Evolutionary conservation across 2,113 vertebrate genomes (phyloP).

Genomic region (Hemiprocne comata): DNA sequence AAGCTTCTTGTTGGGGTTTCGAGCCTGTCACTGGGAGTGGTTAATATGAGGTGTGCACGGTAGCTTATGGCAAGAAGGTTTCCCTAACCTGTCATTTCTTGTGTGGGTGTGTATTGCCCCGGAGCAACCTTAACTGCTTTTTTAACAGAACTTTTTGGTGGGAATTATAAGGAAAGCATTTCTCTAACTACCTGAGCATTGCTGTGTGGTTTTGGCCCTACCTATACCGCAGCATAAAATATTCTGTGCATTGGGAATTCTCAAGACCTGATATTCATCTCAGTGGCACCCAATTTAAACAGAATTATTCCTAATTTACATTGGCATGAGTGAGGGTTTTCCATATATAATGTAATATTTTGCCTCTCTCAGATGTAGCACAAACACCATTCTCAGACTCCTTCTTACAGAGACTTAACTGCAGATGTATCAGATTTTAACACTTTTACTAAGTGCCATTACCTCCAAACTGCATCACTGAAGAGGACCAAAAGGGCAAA

Average conservation of each 20-base stretch:
- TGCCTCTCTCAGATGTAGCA: constrained; percentile 2
- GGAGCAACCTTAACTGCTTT: constrained; percentile 60
- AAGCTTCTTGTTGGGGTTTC: constrained; percentile 37
- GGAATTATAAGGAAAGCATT: constrained; percentile 61
- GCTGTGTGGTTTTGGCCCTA: constrained; percentile 5
- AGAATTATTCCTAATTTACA: constrained; percentile 51
- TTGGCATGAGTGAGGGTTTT: constrained; percentile 16
- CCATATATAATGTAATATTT: constrained; percentile 30
- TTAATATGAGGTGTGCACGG: not conserved
- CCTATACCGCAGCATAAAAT: constrained; percentile 37
- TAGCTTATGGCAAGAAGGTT: constrained; percentile 44
- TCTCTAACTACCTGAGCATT: constrained; percentile 26
- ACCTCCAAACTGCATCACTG: not conserved
- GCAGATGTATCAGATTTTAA: not conserved
- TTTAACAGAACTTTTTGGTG: constrained; percentile 60
- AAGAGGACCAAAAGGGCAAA: not conserved
- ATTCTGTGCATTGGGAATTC: constrained; percentile 38
- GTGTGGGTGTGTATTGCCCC: constrained; percentile 65
- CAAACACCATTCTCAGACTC: not conserved
- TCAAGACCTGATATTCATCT: constrained; percentile 55
- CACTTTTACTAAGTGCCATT: not conserved
- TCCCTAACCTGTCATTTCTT: constrained; percentile 64
- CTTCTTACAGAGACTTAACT: not conserved
- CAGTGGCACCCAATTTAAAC: constrained; percentile 22
- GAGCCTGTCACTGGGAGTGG: constrained; percentile 48